Base-by-base conservation (phyloP, 37 sponge, comb jelly and placozoan species). In the Tethya wilhelma region DNA sequence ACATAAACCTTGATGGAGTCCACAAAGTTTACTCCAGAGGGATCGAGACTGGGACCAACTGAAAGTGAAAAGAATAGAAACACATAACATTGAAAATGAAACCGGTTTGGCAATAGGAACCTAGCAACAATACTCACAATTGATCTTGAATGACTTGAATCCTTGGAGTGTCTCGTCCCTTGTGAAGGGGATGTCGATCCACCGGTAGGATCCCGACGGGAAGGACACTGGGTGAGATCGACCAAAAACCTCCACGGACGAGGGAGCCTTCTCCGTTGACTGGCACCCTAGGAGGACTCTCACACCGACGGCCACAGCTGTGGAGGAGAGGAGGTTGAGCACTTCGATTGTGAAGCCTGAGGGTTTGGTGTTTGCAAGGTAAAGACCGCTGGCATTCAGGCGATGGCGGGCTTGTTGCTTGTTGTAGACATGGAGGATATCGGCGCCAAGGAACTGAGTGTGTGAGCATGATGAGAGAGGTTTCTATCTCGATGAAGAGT, bases 131-230 rank as follows among this genome's bases (percentile, higher is more conserved):
- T 1, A 56, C 92, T 86, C 44, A 93, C 94, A 90, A 33, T 73
- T 84, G 38, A 96, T 65, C 46, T 85, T 90, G 76, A 96, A 74
- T 19, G 38, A 62, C 65, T 90, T 93, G 59, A 87, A 88, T 37
- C 91, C 79, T 36, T 72, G 82, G 9, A 93, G 83, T 36, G 82
- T 75, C 67, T 96, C 96, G 70, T 96, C 96, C 40, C 88, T 39
- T 8, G 94, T 82, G 79, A 96, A 90, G 14, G 94, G 94, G 1
- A 96, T 59, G 59, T 96, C 96, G n/a, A 88, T 62, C 94, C 96
- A 96, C 1, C 96, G 80, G 59, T 64, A 37, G 8, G 44, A 63
- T 39, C 69, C 79, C n/a, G 80, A 55, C 8, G 85, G 70, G 33
- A 59, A 31, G 36, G 45, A 60, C 7, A 83, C 70, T 3, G 26